These are phyloP conservation scores for Pipistrellus pipistrellus DNA, from an alignment of 2,797 vertebrate species.

Conservation along the genomic window DNA sequence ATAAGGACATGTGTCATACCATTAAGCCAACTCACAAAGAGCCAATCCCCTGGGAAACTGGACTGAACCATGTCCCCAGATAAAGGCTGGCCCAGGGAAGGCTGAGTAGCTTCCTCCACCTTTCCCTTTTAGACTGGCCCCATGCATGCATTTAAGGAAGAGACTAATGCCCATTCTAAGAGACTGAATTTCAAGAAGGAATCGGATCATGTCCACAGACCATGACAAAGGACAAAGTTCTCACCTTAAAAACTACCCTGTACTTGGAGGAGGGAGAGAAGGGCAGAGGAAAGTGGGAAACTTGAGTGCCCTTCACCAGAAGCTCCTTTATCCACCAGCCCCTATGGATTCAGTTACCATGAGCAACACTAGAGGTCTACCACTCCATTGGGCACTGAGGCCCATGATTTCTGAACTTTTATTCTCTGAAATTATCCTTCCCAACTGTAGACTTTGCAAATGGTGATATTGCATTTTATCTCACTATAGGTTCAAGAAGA, in stretches of 20 bases:
- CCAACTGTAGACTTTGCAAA: not conserved
- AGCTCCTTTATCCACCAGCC: not conserved
- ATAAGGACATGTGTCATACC: fast-evolving
- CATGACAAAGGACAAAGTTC: not conserved
- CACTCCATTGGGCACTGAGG: not conserved
- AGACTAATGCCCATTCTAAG: not conserved
- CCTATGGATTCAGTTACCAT: not conserved
- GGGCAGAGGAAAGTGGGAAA: too few species aligned
- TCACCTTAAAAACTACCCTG: not conserved
- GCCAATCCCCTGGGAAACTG: not conserved
- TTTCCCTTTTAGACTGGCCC: not conserved
- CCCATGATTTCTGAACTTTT: not conserved
- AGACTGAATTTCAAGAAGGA: not conserved
- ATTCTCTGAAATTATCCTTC: not conserved
- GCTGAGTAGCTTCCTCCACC: too few species aligned
- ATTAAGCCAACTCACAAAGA: not conserved
- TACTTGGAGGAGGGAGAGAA: not conserved
- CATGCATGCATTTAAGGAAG: too few species aligned
- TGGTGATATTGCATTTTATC: not conserved
- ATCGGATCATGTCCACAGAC: fast-evolving
- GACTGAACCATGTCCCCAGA: not conserved
- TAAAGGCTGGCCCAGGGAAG: not conserved
- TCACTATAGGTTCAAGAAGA: not conserved
- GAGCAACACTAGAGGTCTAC: not conserved
- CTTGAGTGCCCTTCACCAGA: not conserved